A percentile compares a stretch with the other conserved stretches of the same genome.
Evolutionary conservation across 2,797 vertebrate species (phyloP).

Genomic region (Sebastes ruberrimus): DNA sequence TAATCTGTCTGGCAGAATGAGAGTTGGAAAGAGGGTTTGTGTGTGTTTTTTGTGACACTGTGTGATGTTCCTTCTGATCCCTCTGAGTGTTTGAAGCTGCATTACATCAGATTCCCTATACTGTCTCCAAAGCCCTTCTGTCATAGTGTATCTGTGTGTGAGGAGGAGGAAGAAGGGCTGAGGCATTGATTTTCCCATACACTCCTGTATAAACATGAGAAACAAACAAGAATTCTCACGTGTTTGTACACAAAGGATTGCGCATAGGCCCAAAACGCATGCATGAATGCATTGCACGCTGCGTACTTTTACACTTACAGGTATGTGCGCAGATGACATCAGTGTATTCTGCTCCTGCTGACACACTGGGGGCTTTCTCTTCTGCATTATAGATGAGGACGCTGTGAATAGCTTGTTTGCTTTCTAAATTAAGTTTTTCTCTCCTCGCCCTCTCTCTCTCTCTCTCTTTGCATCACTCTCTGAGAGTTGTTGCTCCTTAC

Average conservation of each 20-base stretch:
- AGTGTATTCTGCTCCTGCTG: conserved; percentile 46
- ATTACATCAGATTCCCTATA: conserved; percentile 70
- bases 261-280: background rate
- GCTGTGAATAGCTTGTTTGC: conserved; percentile 69
- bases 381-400: conserved; percentile 75
- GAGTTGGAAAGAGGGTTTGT: conserved; percentile 39
- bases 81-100: conserved; percentile 67
- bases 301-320: conserved; percentile 16
- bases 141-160: conserved; percentile 41
- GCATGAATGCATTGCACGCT: conserved; percentile 6
- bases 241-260: background rate
- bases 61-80: conserved; percentile 69
- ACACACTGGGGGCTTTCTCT: conserved; percentile 49
- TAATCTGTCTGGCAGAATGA: conserved; percentile 56
- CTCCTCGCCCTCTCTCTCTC: background rate
- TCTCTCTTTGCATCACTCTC: background rate
- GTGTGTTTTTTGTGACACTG: conserved; percentile 35
- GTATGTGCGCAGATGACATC: conserved; percentile 38
- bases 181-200: conserved; percentile 35
- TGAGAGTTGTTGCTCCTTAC: conserved; percentile 29
- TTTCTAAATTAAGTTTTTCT: conserved; percentile 62
- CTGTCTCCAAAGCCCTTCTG: conserved; percentile 56
- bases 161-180: background rate
- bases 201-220: conserved; percentile 34
- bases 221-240: background rate